Evolutionary conservation across 30 jellyfish, hydroid and myxozoan species (phyloP).

Genomic region (Mastigias papua): DNA sequence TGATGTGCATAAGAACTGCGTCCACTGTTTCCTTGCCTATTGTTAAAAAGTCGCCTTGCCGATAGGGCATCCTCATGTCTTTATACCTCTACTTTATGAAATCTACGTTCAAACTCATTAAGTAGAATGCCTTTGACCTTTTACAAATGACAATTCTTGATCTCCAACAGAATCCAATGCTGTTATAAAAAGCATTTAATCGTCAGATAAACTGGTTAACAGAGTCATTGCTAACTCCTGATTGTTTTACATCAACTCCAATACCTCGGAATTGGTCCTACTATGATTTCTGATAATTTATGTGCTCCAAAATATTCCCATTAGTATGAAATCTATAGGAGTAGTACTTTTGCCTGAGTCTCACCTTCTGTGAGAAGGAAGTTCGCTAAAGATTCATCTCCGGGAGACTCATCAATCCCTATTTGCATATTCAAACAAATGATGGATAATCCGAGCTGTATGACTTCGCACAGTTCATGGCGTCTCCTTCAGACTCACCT

Average conservation of each 20-base stretch:
- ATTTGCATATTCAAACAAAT: constrained; percentile 47
- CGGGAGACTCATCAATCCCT: constrained; percentile 52
- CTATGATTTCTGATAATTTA: constrained; percentile 8
- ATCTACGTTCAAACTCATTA: constrained; percentile 14
- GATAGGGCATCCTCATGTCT: constrained; percentile 23
- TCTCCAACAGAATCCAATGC: constrained; percentile 66
- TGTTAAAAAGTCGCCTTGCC: constrained; percentile 4
- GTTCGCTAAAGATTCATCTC: constrained; percentile 2
- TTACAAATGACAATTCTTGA: constrained; percentile 17
- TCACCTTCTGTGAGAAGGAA: constrained; percentile 38
- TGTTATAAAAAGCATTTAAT: constrained; percentile 40
- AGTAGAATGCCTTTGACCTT: constrained; percentile 35
- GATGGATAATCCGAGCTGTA: constrained; percentile 21
- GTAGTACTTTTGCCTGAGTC: constrained; percentile 31
- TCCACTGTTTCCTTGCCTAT: neutral
- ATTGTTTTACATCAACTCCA: constrained; percentile 27
- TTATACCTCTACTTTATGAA: neutral
- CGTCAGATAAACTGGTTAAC: constrained; percentile 66
- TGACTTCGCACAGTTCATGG: constrained; percentile 34
- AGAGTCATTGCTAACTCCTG: constrained; percentile 51
- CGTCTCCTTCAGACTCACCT: constrained; percentile 43
- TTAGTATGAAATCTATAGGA: constrained; percentile 18
- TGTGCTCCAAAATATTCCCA: constrained; percentile 16
- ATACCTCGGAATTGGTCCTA: constrained; percentile 27
- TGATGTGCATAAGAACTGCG: neutral